phyloP scores from a whole-genome alignment of 2,888 invertebrate genomes.

The Coremacera marginata region DNA sequence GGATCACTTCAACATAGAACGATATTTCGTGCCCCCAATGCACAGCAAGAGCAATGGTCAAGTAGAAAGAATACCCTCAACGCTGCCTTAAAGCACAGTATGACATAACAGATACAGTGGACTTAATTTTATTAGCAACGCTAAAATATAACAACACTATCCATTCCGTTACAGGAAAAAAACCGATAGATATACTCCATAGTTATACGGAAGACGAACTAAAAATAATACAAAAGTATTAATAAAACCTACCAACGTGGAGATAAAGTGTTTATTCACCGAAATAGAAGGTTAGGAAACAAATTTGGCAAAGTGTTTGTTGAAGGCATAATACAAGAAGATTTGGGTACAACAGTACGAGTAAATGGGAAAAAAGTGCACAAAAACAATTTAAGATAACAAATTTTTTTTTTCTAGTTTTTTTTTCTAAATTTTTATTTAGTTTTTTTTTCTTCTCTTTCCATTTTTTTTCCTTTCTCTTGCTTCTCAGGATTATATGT shows the following conservation, averaged over 20 bases:
- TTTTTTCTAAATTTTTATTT: too few relatives aligned
- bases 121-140: constrained; percentile 39
- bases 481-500: too few relatives aligned
- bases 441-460: too few relatives aligned
- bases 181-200: constrained; percentile 29
- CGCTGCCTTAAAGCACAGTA: constrained; percentile 45
- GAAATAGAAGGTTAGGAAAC: constrained; percentile 5
- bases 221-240: not conserved
- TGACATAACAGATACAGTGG: constrained; percentile 38
- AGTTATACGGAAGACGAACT: not conserved
- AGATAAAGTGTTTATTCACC: constrained; percentile 2
- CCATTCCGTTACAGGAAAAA: constrained; percentile 39
- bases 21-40: constrained; percentile 35
- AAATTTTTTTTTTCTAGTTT: too few relatives aligned
- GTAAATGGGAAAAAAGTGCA: not conserved
- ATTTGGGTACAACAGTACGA: not conserved
- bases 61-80: constrained; percentile 41
- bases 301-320: constrained; percentile 4
- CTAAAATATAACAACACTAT: constrained; percentile 41
- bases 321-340: not conserved
- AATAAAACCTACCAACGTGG: not conserved
- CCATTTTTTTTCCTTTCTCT: too few relatives aligned
- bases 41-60: constrained; percentile 46
- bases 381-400: not conserved
- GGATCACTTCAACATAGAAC: constrained; percentile 35